Conservation (phyloP, 2,888 invertebrate genomes). For the Stenurella melanura region DNA sequence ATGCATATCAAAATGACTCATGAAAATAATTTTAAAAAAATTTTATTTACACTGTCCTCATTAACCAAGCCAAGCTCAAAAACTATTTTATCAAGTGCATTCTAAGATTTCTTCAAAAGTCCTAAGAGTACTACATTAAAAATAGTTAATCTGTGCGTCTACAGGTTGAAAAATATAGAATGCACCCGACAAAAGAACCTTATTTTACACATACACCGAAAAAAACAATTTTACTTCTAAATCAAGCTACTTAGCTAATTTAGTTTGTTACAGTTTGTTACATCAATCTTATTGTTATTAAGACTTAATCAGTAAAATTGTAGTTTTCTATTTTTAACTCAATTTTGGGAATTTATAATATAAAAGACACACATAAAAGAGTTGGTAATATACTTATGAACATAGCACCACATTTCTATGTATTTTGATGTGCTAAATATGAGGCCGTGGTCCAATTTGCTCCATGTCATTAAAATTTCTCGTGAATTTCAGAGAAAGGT, state of each 20-base stretch:
- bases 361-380: too few species aligned
- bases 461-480: too few species aligned
- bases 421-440: too few species aligned
- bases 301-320: slow-evolving; percentile 25
- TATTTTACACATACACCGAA: slow-evolving; percentile 29
- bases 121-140: slow-evolving; percentile 25
- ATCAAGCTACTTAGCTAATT: slow-evolving; percentile 3
- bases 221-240: slow-evolving; percentile 24
- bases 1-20: too few species aligned
- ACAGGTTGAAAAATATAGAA: slow-evolving; percentile 31
- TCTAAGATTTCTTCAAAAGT: slow-evolving; percentile 23
- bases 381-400: too few species aligned
- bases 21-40: neutral
- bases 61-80: slow-evolving; percentile 18
- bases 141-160: slow-evolving; percentile 45
- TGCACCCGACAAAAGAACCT: slow-evolving; percentile 28
- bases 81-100: slow-evolving; percentile 27
- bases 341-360: slow-evolving; percentile 23
- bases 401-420: too few species aligned
- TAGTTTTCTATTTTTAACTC: slow-evolving; percentile 4
- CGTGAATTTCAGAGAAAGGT: too few species aligned
- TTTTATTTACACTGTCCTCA: neutral
- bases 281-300: neutral
- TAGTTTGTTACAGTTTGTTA: neutral
- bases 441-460: too few species aligned